Base-by-base conservation (phyloP, 2,888 invertebrate species). In the Icerya purchasi region DNA sequence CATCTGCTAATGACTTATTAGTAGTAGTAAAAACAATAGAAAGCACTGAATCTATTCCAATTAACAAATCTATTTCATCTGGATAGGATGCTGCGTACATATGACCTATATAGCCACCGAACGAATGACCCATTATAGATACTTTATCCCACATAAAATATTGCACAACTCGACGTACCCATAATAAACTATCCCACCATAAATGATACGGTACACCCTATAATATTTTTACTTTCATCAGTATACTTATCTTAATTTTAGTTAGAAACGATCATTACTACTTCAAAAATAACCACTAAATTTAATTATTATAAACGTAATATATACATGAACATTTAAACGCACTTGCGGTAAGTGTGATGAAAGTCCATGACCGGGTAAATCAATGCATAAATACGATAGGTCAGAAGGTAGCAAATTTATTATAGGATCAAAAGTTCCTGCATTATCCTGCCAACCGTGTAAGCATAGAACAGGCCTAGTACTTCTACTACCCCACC, bases 371-470 rank as follows among this genome's bases (percentile, higher is more conserved):
- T n/a, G n/a, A n/a, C n/a, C n/a, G n/a, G n/a, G n/a, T n/a, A n/a
- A 71, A 70, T 88, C 88, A 66, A 88, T 79, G 67, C 83, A 83
- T 51, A 86, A 75, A 56, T 88, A 72, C n/a, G 88, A 78, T 61
- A 75, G 65, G 23, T 77, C 75, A 1, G 76, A 70, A 2, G 80
- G 77, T 19, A 90, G 72, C 1, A 83, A 71, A 0, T 86, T 84
- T 49, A 84, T 81, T 50, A 90, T 74, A 50, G 77, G 78, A 71
- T 90, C 89, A 75, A 86, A 90, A 18, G 82, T 82, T 20, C 84
- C 84, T 22, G 81, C 77, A 69, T 90, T 90, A 71, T 90, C 89
- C 70, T 88, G 88, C 89, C 89, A 89, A 22, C 90, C 90, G 67
- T 90, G 90, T 52, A 90, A 72, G 1, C 86, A 86, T 61, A 90